Base-by-base conservation (phyloP, 1,140 invertebrate species). In the Marisa cornuarietis region DNA sequence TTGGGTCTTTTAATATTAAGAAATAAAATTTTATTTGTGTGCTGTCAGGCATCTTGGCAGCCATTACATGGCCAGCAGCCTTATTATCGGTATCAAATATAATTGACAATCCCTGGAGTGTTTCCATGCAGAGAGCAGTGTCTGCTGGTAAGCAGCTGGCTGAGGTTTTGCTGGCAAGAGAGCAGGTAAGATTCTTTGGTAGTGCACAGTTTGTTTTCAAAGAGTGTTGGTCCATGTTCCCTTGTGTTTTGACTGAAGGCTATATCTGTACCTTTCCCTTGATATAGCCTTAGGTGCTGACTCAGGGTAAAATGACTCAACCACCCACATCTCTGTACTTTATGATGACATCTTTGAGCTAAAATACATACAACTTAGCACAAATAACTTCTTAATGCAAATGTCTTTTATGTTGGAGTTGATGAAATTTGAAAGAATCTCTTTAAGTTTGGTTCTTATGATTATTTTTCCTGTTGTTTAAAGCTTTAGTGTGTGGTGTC, bases 51-150 rank as follows among this genome's bases (percentile, higher is more conserved):
- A 84, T 95, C 10, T 91, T 95, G 69, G 91, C 92, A 69, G 94
- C 94, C 0, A 93, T 95, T 52, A 93, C 94, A 11, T 95, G 94
- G 94, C 95, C 95, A 31, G 90, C 93, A 16, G 92, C 94, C 49
- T 86, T 95, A 52, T 82, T 95, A 2, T 93, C 93, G 16, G 91
- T 93, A 42, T 92, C 94, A 14, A 93, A 92, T 61, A 92, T 95
- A 0, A 94, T 95, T 74, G 94, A 95, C 86, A 95, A 95, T 88
- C 94, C 95, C 3, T 95, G 95, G 95, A 94, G 94, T 74, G 94
- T 95, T 3, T 95, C 94, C 87, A 93, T 94, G 79, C 88, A 94
- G 75, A 87, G 94, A 71, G 93, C 94, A 51, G 92, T 93, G 20
- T 92, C 94, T 89, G 93, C 87, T 51, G 95, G 95, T 2, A 92